Evolutionary conservation across 2,888 invertebrate genomes (phyloP), one percentile per base, ranked within the genome.

Genomic region (Diaphora mendica): DNA sequence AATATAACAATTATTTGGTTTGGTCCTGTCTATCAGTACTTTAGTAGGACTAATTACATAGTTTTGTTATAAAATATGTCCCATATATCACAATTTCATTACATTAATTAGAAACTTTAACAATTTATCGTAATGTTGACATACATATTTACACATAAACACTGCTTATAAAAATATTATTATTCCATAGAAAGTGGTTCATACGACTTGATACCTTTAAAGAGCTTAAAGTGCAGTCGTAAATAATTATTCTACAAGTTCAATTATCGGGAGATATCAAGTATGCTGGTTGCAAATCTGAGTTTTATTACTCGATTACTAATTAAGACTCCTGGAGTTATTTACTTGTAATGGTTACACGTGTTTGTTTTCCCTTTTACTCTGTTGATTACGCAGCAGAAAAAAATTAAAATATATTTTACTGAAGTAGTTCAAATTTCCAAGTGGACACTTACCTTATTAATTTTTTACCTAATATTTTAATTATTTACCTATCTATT

Each of bases 1-100:
- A 68, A 59, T 70, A 33, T 71, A 74, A 62, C 51, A 65, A 69
- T 72, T 62, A 39, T 71, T 71, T 71, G 64, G 66, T 71, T 30
- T 51, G 59, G 55, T 66, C 70, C 66, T 64, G 51, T 75, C 70
- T 67, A 66, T 73, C 44, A 26, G 44, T 73, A 66, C 48, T 20
- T 65, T 44, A 39, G 15, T 44, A 42, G 66, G 48, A 39, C 55
- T 48, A 68, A 59, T 39, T 67, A 55, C 51, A 64, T 73, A 73
- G 64, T n/a, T 35, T 73, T 69, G 42, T 13, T 72, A 72, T 48
- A 67, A 62, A 67, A 67, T 62, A 35, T 64, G 42, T 59, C 39
- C 64, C n/a, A 64, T 62, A 51, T 48, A 70, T 64, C 33, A 64
- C 48, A 62, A 62, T 62, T 62, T 62, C 17, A 62, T 59, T 59